A percentile compares a stretch with the other conserved stretches of the same genome.
Evolutionary conservation across 2,888 invertebrate species (phyloP).

Genomic region (Anodontia alba): DNA sequence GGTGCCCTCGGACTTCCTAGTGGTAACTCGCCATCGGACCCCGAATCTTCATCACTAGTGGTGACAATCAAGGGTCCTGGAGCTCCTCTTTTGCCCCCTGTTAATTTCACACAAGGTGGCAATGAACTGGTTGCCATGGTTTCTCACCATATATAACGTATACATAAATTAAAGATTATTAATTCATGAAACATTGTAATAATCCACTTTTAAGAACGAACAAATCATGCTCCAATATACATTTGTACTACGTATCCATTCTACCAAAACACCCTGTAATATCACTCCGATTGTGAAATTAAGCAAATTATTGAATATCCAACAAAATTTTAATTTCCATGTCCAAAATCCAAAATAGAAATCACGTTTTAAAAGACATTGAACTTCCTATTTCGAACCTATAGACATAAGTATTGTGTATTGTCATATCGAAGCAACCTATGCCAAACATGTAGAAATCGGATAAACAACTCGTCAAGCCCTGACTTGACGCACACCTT

Average conservation of each 20-base stretch:
- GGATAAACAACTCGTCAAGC: conserved; percentile 33
- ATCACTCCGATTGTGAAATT: too few relatives aligned
- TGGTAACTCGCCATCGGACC: conserved; percentile 55
- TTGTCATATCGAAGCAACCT: conserved; percentile 51
- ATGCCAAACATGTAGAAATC: conserved; percentile 53
- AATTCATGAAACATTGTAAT: background rate
- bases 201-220: conserved; percentile 3
- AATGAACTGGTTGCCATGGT: conserved; percentile 52
- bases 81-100: conserved; percentile 75
- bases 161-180: background rate
- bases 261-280: too few relatives aligned
- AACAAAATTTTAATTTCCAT: too few relatives aligned
- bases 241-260: too few relatives aligned
- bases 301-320: too few relatives aligned
- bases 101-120: conserved; percentile 68
- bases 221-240: too few relatives aligned
- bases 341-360: too few relatives aligned
- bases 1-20: conserved; percentile 45
- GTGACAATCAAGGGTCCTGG: conserved; percentile 74
- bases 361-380: background rate
- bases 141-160: background rate
- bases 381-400: background rate
- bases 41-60: conserved; percentile 73
- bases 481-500: conserved; percentile 48
- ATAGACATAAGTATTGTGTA: conserved; percentile 40